A percentile compares a stretch with the other conserved stretches of the same genome.
Conservation (phyloP, 2,113 vertebrate species). For the Rattus norvegicus region DNA sequence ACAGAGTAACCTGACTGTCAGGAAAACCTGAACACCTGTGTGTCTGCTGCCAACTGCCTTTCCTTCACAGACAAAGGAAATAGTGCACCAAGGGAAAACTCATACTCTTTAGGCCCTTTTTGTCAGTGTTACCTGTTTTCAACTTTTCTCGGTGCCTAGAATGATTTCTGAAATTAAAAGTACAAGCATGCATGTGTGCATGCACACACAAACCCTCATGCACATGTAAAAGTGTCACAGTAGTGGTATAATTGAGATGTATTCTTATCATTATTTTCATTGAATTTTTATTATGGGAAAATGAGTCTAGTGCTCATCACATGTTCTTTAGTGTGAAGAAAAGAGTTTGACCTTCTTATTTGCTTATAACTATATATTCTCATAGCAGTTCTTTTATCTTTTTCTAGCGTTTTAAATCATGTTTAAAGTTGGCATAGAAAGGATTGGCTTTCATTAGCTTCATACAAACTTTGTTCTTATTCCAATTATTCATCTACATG, state of each 20-base stretch:
- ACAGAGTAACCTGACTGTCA: neutral
- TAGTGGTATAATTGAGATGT: neutral
- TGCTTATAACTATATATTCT: neutral
- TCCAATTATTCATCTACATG: neutral
- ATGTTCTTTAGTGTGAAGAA: neutral
- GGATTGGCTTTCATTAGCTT: neutral
- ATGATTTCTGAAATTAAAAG: neutral
- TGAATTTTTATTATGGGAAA: neutral
- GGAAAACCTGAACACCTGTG: neutral
- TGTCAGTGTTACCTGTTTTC: neutral
- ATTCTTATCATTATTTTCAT: neutral
- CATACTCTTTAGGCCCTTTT: neutral
- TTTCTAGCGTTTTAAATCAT: neutral
- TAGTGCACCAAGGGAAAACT: neutral
- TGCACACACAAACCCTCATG: accelerated
- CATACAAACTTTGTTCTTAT: neutral
- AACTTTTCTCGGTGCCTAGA: neutral
- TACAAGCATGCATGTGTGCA: too few species aligned
- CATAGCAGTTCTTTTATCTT: neutral
- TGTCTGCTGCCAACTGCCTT: neutral
- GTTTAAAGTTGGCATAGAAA: neutral
- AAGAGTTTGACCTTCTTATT: neutral
- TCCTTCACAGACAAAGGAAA: neutral
- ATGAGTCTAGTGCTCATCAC: neutral
- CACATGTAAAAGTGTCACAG: neutral